phyloP scores from a whole-genome alignment of 2,113 vertebrate genomes.

The Tylochromis polylepis region DNA sequence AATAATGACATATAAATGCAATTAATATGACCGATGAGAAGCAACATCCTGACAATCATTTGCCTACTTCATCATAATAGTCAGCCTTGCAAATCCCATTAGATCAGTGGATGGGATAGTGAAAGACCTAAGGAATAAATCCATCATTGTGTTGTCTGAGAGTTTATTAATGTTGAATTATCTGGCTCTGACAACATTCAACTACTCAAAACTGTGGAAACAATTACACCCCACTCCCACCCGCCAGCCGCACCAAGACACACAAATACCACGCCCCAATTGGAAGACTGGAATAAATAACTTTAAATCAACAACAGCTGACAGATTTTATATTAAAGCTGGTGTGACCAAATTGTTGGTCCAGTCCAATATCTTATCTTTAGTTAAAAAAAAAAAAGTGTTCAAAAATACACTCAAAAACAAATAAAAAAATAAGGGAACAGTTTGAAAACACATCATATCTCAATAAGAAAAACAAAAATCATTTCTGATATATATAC shows the following conservation, averaged over 20 bases:
- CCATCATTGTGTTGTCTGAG: slow-evolving; percentile 43
- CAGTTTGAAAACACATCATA: neutral
- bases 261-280: neutral
- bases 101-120: slow-evolving; percentile 49
- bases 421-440: neutral
- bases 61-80: slow-evolving; percentile 66
- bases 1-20: slow-evolving; percentile 70
- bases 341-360: neutral
- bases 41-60: slow-evolving; percentile 64
- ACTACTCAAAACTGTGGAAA: neutral
- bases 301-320: neutral
- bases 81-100: slow-evolving; percentile 57
- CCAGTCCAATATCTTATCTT: neutral
- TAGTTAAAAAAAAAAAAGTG: neutral
- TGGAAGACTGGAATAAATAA: neutral
- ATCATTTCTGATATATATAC: neutral
- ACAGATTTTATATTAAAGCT: neutral
- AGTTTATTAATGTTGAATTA: slow-evolving; percentile 35
- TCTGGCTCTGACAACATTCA: slow-evolving; percentile 6
- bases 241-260: neutral
- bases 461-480: neutral
- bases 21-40: slow-evolving; percentile 71
- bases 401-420: neutral
- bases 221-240: neutral
- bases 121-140: slow-evolving; percentile 45